Base-by-base conservation (phyloP, 2,113 vertebrate species). In the Lonchura striata region DNA sequence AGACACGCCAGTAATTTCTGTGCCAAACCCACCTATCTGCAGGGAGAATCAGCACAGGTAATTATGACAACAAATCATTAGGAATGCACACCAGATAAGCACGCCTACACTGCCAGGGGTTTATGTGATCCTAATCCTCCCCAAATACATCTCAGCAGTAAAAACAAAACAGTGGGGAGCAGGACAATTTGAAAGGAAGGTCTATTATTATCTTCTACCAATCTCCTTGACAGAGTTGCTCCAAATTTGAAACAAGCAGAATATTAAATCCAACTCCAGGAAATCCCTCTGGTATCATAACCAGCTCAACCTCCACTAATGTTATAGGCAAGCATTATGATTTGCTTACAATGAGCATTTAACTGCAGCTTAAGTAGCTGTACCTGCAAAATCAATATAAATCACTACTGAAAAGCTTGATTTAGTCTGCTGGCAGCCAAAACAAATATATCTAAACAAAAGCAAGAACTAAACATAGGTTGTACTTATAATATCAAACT, bases 21-120 rank as follows among this genome's bases (percentile, higher is more conserved):
- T 49, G 76, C 86, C 91, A 76, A 80, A 77, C 35, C 31, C 76
- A 88, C n/a, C 49, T 72, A 85, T 44, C 71, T 88, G 57, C 60
- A 41, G 59, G 59, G 63, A 94, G 57, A 79, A 88, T 61, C n/a
- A 65, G 77, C 41, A 69, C 44, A 50, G 82, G 59, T 93, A 93
- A 93, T 93, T 86, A 75, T 15, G 47, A 53, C 65, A 94, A 93
- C 78, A 92, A 91, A 93, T 94, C 82, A 79, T 90, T 81, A 94
- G n/a, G 56, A 93, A 84, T 0, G 0, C 15, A 70, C 42, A 74
- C 49, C 66, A 87, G 47, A 54, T 56, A 80, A 82, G 60, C 65
- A 63, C 0, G 1, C 65, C 47, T 61, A 49, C 27, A 13, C 41
- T 80, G 54, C 84, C 44, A n/a, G 37, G 46, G 71, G 59, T 74